Base-by-base conservation (phyloP, 92 coral and sea anemone species). In the Porites lobata region DNA sequence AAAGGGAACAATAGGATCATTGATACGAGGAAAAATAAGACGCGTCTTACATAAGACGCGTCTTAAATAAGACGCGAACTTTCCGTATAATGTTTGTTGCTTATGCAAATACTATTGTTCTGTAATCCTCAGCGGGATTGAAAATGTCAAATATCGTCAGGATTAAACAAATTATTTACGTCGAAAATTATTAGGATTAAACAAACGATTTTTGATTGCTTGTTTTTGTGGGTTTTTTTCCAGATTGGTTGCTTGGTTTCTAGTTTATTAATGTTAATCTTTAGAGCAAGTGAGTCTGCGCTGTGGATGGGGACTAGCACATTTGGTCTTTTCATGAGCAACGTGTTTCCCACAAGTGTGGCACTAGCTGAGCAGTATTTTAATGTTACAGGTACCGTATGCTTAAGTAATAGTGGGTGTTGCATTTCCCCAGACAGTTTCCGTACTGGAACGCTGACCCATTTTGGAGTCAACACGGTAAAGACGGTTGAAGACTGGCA, bases 291-390 rank as follows among this genome's bases (percentile, higher is more conserved):
- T 51, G 87, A 90, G 74, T 67, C 87, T 76, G 93, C 92, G 73
- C 79, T 96, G 14, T 94, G 98, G 98, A 85, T 94, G 51, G 98
- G 98, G 8, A 96, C 98, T 21, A 92, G 98, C 73, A 90, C 93
- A 7, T 94, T 96, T 81, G 98, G 97, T 63, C 82, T 96, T 58
- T 96, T 94, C 62, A 96, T 96, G 98, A 96, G 98, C 20, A 96
- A 96, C 32, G 98, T 96, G 61, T 96, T 96, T 90, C 98, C 98
- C 10, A 92, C 97, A 9, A 94, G 98, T 82, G 94, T 96, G 51
- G 98, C 98, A 24, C 87, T 96, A 54, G 98, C 94, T 6, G 98
- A 96, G 89, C 98, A 94, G 74, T 95, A 96, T 88, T 96, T 96
- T 61, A 94, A 92, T 15, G 98, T 96, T n/a, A 96, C 98, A 67